Percentiles rank a stretch among this genome's conserved stretches.
phyloP scores from a whole-genome alignment of 92 coral and sea anemone genomes.

The Epizoanthus stellaris region DNA sequence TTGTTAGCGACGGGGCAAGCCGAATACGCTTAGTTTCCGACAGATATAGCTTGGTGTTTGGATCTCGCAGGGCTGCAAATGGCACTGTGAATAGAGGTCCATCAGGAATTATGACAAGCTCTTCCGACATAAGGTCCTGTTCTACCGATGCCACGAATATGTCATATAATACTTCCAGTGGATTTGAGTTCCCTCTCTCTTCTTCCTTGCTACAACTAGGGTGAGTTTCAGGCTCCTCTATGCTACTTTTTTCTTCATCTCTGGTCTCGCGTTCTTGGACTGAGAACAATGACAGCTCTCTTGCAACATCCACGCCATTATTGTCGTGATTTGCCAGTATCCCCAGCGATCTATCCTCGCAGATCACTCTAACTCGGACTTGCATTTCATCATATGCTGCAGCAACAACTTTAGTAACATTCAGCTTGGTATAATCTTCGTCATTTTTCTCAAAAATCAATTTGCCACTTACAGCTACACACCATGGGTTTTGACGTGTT shows the following conservation, averaged over 20 bases:
- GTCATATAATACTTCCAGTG: conserved; percentile 17
- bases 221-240: not conserved
- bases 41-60: conserved; percentile 12
- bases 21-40: conserved; percentile 42
- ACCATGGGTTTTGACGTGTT: not conserved
- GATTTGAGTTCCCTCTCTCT: not conserved
- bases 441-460: conserved; percentile 1
- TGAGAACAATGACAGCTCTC: no score
- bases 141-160: conserved; percentile 33
- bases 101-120: conserved; percentile 46
- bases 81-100: conserved; percentile 35
- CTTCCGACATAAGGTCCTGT: conserved; percentile 1
- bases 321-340: not conserved
- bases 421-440: not conserved
- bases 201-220: conserved; percentile 12
- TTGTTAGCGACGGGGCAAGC: conserved; percentile 46
- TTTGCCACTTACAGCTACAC: not conserved
- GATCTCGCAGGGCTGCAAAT: conserved; percentile 39
- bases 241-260: no score
- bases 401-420: not conserved
- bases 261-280: no score
- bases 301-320: not conserved
- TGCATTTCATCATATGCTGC: conserved; percentile 2
- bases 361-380: not conserved
- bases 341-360: conserved; percentile 30